Conservation (phyloP, 2,797 vertebrate genomes). For the Falco rusticolus region DNA sequence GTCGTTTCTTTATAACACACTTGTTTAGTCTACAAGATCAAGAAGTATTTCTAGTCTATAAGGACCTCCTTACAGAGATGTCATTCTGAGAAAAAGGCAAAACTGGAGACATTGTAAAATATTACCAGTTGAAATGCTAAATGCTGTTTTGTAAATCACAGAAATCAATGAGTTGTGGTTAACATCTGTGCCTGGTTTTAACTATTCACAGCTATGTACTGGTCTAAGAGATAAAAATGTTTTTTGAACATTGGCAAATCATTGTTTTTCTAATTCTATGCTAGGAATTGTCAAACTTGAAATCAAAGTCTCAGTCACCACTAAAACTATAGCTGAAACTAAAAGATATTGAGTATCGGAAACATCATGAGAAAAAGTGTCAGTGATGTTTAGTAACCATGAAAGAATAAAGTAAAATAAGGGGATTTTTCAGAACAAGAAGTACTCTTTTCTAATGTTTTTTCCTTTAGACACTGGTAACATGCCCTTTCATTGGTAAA, state of each 20-base stretch:
- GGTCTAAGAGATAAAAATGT: not conserved
- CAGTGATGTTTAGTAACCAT: not conserved
- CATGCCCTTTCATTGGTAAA: constrained; percentile 41
- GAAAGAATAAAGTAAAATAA: not conserved
- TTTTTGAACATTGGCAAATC: not conserved
- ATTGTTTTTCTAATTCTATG: not conserved
- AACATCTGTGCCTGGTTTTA: not conserved
- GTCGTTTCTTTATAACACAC: not conserved
- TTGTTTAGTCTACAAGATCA: not conserved
- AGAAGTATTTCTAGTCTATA: not conserved
- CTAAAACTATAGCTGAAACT: not conserved
- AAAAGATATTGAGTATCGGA: not conserved
- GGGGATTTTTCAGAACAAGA: not conserved
- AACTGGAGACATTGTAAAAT: not conserved
- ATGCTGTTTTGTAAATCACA: not conserved
- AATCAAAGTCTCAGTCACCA: not conserved
- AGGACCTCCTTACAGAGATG: not conserved
- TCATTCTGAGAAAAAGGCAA: not conserved
- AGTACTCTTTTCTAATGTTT: not conserved
- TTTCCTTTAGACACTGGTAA: not conserved
- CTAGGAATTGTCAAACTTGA: not conserved
- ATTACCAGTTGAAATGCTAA: not conserved
- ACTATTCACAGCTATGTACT: not conserved
- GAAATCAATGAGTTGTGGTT: not conserved
- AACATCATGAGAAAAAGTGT: not conserved